A percentile compares a stretch with the other conserved stretches of the same genome.
Evolutionary conservation across 2,113 vertebrate species (phyloP).

Genomic region (Brevimyrus niger): DNA sequence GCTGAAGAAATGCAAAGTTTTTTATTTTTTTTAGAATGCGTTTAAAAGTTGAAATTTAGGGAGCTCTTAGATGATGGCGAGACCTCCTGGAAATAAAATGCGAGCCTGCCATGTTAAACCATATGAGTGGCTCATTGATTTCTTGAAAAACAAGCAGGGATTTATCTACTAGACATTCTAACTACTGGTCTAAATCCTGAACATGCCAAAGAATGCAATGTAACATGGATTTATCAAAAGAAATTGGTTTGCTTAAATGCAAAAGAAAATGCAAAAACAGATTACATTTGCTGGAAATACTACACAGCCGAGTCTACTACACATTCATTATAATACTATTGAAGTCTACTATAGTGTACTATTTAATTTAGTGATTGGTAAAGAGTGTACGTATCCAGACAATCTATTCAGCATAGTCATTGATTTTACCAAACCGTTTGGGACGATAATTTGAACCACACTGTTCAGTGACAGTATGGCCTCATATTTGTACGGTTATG

Average conservation of each 20-base stretch:
- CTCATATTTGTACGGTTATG: neutral
- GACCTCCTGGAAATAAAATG: neutral
- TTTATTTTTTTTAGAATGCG: neutral
- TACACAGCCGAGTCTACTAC: neutral
- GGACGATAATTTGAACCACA: neutral
- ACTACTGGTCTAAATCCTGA: neutral
- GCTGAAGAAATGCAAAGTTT: neutral
- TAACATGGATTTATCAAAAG: neutral
- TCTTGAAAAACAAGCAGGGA: neutral
- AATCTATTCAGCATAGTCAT: neutral
- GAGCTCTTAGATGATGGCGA: neutral
- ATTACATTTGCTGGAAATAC: neutral
- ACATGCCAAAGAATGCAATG: neutral
- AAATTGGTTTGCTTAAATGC: neutral
- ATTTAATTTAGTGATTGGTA: neutral
- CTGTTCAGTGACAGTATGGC: neutral
- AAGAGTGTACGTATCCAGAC: neutral
- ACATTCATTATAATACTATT: neutral
- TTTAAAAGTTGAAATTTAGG: neutral
- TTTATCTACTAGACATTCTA: neutral
- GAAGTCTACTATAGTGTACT: neutral
- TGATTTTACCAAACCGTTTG: neutral
- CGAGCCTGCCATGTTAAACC: neutral
- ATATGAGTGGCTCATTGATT: neutral
- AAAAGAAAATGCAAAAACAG: neutral